These are phyloP conservation scores for Catharus fuscescens DNA, from an alignment of 2,113 vertebrate genomes.

Conservation along the genomic window DNA sequence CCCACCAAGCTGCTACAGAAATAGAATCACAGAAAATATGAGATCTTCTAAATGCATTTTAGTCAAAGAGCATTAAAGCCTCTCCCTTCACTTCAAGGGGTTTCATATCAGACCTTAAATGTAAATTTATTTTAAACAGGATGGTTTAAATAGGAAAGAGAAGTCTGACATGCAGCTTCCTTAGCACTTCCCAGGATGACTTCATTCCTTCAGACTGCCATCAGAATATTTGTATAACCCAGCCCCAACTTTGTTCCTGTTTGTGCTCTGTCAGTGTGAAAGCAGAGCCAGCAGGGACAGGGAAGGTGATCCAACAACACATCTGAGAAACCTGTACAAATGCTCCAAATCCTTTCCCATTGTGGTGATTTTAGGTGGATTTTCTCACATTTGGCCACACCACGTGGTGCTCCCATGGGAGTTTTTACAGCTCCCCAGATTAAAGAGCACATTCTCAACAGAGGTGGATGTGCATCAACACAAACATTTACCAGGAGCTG, in stretches of 20 bases:
- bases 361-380: not conserved
- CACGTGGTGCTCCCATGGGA: not conserved
- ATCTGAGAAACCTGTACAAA: not conserved
- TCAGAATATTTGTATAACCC: not conserved
- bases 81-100: not conserved
- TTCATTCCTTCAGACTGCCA: not conserved
- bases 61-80: slow-evolving; percentile 40
- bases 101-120: slow-evolving; percentile 50
- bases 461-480: not conserved
- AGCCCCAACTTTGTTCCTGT: not conserved
- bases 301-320: not conserved
- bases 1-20: slow-evolving; percentile 21
- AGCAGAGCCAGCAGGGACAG: not conserved
- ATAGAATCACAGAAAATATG: slow-evolving; percentile 28
- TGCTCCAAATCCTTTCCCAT: not conserved
- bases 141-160: not conserved
- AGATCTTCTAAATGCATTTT: not conserved
- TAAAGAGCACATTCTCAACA: not conserved
- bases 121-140: slow-evolving; percentile 50
- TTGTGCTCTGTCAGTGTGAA: not conserved
- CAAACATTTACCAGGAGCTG: not conserved
- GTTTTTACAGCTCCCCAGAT: not conserved
- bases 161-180: not conserved
- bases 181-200: not conserved
- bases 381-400: not conserved